phyloP scores from a whole-genome alignment of 53 echinoderm and acorn worm genomes.

The Glandiceps talaboti region DNA sequence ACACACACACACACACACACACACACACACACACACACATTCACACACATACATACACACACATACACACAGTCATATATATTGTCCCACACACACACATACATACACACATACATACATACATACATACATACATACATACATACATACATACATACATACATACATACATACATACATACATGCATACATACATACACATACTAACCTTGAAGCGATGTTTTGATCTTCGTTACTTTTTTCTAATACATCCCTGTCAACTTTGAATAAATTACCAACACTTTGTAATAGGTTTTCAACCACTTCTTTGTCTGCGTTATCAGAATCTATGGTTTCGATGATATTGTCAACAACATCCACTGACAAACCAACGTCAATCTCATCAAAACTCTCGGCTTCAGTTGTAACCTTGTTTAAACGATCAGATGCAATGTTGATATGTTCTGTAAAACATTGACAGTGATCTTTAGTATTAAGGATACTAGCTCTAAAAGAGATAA shows the following conservation, averaged over 20 bases:
- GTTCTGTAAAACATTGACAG: not conserved
- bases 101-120: no score
- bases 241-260: conserved; percentile 13
- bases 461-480: no score
- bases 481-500: no score
- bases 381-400: conserved; percentile 20
- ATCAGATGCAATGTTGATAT: not conserved
- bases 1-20: no score
- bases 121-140: no score
- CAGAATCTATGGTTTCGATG: conserved; percentile 9
- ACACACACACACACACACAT: no score
- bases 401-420: conserved; percentile 20
- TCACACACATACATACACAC: no score
- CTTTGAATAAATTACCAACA: conserved; percentile 22
- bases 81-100: no score
- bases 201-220: conserved; percentile 34
- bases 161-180: no score
- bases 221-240: conserved; percentile 32
- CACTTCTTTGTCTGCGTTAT: conserved; percentile 22
- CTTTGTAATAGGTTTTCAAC: conserved; percentile 27
- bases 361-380: conserved; percentile 30
- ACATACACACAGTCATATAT: no score
- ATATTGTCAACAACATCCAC: conserved; percentile 48
- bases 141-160: no score
- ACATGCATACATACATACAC: no score